phyloP scores from a whole-genome alignment of 2,113 vertebrate genomes.

The Bambusicola thoracicus region DNA sequence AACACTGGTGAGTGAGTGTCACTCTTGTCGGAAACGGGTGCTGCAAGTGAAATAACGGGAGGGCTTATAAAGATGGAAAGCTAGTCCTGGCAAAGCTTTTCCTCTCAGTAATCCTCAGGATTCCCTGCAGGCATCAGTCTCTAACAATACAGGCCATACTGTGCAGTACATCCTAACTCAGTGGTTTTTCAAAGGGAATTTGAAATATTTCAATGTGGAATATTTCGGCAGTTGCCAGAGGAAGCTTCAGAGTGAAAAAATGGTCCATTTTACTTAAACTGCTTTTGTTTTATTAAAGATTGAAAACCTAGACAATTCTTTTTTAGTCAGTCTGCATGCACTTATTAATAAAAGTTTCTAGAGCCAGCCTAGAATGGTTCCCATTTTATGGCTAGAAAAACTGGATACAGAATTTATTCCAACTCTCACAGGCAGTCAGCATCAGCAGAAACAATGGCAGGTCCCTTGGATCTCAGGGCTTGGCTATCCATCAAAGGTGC shows the following conservation, averaged over 20 bases:
- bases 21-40: not conserved
- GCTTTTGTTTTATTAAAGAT: not conserved
- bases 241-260: not conserved
- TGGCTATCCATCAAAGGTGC: slow-evolving; percentile 2
- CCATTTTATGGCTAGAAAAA: slow-evolving; percentile 35
- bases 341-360: slow-evolving; percentile 2
- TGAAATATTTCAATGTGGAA: not conserved
- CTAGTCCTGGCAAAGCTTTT: not conserved
- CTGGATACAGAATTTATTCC: slow-evolving; percentile 9
- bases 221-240: not conserved
- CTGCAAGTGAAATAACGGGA: not conserved
- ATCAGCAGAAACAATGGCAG: not conserved
- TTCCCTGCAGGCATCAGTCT: not conserved
- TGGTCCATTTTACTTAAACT: not conserved
- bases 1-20: not conserved
- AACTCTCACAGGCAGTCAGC: not conserved
- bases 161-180: not conserved
- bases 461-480: not conserved
- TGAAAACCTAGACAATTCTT: not conserved
- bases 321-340: not conserved
- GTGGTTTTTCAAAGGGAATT: not conserved
- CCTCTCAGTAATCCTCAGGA: not conserved
- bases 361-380: not conserved
- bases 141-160: slow-evolving; percentile 2
- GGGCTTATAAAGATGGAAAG: not conserved